Evolutionary conservation across 2,113 vertebrate genomes (phyloP), one percentile per base, ranked within the genome.

Genomic region (Phycodurus eques): DNA sequence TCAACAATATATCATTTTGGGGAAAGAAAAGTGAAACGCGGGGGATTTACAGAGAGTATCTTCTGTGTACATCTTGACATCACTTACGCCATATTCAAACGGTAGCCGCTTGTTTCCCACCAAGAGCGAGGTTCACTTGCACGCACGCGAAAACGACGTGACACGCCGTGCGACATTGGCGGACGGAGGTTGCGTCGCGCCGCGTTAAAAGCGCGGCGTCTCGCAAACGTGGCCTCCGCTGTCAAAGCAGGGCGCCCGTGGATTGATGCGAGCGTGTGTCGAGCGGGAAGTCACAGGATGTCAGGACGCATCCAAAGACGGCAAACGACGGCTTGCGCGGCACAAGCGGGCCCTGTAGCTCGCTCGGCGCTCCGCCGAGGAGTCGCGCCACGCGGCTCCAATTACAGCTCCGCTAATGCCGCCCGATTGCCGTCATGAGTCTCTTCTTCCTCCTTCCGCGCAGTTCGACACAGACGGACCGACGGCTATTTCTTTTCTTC

Each of bases 341-440:
- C 10, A n/a, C 42, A 31, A 59, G 56, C 5, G 13, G 54, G 22
- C 22, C 56, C 27, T 31, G 15, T 59, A 31, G 56, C 56, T 31
- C 11, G 14, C 27, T 27, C 27, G 27, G 54, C 54, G 13, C 54
- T 22, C 54, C 22, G 72, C 74, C 66, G 15, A 86, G 88, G 82
- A 84, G 67, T 89, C 83, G 88, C 77, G 44, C 77, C 70, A 81
- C 72, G 80, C 73, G 73, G 72, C 80, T 76, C 65, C 71, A 84
- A 78, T 89, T 81, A 84, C 77, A 65, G 67, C 22, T 67, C 74
- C 70, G 62, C 83, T 80, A 87, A 88, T 85, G 64, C 73, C 35
- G 75, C 77, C 64, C 82, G 85, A 90, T 84, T 87, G 75, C 70
- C 73, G 77, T 77, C 72, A 83, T 87, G 84, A 85, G 70, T 74